A percentile compares a stretch with the other conserved stretches of the same genome.
Evolutionary conservation across 2,888 invertebrate genomes (phyloP).

Genomic region (Xylocampa areola): DNA sequence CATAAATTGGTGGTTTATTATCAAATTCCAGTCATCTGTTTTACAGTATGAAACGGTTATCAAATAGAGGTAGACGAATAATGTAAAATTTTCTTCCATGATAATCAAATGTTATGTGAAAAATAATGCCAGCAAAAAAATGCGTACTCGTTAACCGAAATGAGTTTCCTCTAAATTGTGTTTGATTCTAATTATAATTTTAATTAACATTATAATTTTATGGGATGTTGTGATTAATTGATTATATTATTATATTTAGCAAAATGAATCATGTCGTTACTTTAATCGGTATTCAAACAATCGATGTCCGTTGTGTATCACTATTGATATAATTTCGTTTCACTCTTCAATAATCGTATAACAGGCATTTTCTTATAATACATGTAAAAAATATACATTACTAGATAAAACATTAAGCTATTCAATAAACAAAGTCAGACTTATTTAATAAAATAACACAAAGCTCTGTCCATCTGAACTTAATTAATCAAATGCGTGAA

Average conservation of each 20-base stretch:
- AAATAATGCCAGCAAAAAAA: no score
- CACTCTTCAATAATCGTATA: background rate
- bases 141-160: no score
- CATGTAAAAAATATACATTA: background rate
- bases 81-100: no score
- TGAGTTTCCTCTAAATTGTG: no score
- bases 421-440: fast-evolving
- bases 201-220: background rate
- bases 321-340: slow-evolving; percentile 47
- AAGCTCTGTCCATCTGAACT: background rate
- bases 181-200: background rate
- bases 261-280: no score
- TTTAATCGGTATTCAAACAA: slow-evolving; percentile 45
- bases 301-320: slow-evolving; percentile 32
- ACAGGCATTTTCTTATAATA: fast-evolving
- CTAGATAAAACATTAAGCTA: fast-evolving
- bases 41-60: no score
- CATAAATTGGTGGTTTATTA: no score
- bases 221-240: background rate
- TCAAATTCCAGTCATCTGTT: no score
- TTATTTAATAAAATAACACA: fast-evolving
- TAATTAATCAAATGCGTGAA: background rate
- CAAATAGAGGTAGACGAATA: no score
- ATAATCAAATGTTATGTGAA: no score
- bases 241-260: background rate